phyloP scores from a whole-genome alignment of 1,140 invertebrate species.

The Cherax destructor region DNA sequence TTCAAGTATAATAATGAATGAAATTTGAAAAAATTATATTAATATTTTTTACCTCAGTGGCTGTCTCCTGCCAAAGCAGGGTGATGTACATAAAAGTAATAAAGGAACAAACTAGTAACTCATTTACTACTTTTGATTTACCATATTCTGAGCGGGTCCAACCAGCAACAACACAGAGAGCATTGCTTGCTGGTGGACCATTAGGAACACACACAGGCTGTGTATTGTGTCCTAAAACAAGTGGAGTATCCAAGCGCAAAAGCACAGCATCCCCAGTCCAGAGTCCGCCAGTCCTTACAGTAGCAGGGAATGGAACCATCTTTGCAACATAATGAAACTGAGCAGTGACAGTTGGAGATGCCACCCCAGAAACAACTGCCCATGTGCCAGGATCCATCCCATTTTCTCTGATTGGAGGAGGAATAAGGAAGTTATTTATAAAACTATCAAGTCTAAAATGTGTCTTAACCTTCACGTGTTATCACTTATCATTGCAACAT shows the following conservation, averaged over 20 bases:
- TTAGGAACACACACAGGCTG: constrained; percentile 49
- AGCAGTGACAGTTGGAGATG: background rate
- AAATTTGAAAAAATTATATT: no score
- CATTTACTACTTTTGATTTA: background rate
- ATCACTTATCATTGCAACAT: no score
- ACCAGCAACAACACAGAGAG: constrained; percentile 37
- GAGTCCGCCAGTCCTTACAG: constrained; percentile 39
- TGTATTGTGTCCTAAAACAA: constrained; percentile 13
- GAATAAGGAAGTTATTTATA: background rate
- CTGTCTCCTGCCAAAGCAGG: no score
- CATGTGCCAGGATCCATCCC: constrained; percentile 37
- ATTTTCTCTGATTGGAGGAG: constrained; percentile 13
- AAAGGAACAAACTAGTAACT: background rate
- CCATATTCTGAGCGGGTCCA: constrained; percentile 39
- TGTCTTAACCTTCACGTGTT: no score
- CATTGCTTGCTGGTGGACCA: constrained; percentile 8
- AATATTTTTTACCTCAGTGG: no score
- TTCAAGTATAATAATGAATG: no score
- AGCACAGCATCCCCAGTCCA: constrained; percentile 59
- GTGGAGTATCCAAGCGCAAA: constrained; percentile 11
- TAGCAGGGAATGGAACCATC: constrained; percentile 43
- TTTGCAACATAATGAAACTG: constrained; percentile 35
- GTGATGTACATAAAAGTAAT: no score
- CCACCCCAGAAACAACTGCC: constrained; percentile 31
- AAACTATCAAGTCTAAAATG: background rate